These are phyloP conservation scores for Syrphus vitripennis DNA, from an alignment of 2,888 invertebrate species.

Conservation along the genomic window DNA sequence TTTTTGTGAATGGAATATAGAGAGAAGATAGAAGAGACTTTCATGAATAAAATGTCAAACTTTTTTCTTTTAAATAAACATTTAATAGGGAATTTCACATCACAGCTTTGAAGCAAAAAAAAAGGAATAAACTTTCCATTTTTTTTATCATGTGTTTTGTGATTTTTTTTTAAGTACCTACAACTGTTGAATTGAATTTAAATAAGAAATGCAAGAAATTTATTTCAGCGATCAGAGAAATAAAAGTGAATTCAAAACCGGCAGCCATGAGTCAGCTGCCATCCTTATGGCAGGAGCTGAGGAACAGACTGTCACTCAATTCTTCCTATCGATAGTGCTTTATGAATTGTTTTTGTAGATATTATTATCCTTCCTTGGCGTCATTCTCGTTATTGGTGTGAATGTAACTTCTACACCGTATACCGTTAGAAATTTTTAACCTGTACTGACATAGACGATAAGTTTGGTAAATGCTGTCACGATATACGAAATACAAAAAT, in stretches of 20 bases:
- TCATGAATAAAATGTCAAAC: background rate
- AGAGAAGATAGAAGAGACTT: background rate
- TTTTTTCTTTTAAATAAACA: background rate
- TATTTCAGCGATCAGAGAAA: background rate
- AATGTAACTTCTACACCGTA: too few species aligned
- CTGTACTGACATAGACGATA: constrained; percentile 20
- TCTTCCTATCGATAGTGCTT: background rate
- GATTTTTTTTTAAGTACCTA: background rate
- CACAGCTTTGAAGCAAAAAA: background rate
- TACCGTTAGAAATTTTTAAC: constrained; percentile 39
- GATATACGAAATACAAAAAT: background rate
- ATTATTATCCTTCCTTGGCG: background rate
- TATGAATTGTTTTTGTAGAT: constrained; percentile 21
- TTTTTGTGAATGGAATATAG: background rate
- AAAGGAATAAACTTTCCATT: background rate
- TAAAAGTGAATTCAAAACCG: background rate
- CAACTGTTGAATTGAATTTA: constrained; percentile 9
- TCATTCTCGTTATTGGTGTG: background rate
- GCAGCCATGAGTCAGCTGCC: background rate
- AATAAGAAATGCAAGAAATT: background rate
- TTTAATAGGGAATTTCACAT: background rate
- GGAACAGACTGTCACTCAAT: constrained; percentile 24
- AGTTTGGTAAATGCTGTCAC: constrained; percentile 22
- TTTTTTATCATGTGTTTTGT: too few species aligned
- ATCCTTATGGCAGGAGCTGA: background rate